Base-by-base conservation (phyloP, 2,888 invertebrate species). In the Rosalia funebris region DNA sequence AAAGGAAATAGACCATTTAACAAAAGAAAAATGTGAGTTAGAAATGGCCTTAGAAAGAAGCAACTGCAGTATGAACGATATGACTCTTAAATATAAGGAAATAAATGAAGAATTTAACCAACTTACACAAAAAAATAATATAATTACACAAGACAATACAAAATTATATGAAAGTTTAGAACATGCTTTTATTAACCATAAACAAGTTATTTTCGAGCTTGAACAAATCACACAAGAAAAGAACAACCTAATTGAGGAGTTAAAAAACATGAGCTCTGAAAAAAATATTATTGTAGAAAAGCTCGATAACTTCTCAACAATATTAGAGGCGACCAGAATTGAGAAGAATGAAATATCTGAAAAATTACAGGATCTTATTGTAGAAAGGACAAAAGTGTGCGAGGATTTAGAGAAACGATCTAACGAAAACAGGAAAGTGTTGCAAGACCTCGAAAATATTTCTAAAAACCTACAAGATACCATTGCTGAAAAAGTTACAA, bases 71-170 rank as follows among this genome's bases (percentile, higher is more conserved):
- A 5, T 52, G 1, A 25, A 46, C 16, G 16, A 48, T 7, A 36
- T 37, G 12, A 11, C 36, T 7, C 11, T 37, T 10, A 44, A 20
- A 36, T 48, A 48, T 32, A 11, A 36, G 14, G 34, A 42, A 12
- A 25, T 63, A n/a, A 58, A 57, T 39, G 17, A 58, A 14, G 15
- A 58, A 37, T 48, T 63, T 0, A 39, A 53, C 15, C 16, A 42
- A 32, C 31, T 65, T 9, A 57, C 59, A 19, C 5, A 16, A 5
- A 34, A 66, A 36, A 64, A 65, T 37, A 46, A 62, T 7, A 37
- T 10, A 9, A 31, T 55, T 12, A 7, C 14, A 31, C 15, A 25
- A 11, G 37, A 56, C 15, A 9, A 32, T 4, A 39, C 39, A 19
- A 39, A 12, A 20, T 19, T 36, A 20, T 2, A 16, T 1, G 20